Conservation (phyloP, 2,113 vertebrate genomes). For the Pteronura brasiliensis region DNA sequence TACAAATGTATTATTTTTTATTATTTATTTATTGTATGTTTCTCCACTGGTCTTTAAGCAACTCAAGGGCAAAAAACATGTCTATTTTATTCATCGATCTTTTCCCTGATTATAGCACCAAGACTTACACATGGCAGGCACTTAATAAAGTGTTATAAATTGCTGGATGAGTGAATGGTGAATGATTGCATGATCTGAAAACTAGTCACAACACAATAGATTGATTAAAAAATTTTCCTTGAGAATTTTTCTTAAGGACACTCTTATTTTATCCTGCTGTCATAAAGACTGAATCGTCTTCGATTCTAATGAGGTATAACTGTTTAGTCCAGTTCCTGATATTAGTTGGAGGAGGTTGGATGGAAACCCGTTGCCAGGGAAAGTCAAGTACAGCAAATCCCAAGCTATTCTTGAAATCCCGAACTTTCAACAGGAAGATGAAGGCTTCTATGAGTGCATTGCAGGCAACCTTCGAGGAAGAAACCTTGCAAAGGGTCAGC, state of each 20-base stretch:
- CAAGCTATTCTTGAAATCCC: constrained; percentile 91
- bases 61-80: neutral
- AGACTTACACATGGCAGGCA: neutral
- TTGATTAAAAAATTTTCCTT: neutral
- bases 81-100: neutral
- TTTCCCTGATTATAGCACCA: neutral
- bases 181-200: neutral
- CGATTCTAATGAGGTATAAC: constrained; percentile 73
- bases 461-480: constrained; percentile 88
- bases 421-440: constrained; percentile 90
- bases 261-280: constrained; percentile 66
- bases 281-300: neutral
- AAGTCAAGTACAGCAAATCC: constrained; percentile 85
- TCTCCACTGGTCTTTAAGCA: neutral
- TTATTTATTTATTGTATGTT: neutral
- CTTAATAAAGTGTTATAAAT: neutral
- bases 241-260: constrained; percentile 5
- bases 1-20: neutral
- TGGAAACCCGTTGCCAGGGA: constrained; percentile 86
- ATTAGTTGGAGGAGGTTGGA: constrained; percentile 92
- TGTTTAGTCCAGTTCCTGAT: constrained; percentile 88
- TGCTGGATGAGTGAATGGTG: constrained; percentile 18
- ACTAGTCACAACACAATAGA: neutral
- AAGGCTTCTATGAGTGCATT: constrained; percentile 88
- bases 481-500: constrained; percentile 87